A percentile compares a stretch with the other conserved stretches of the same genome.
Evolutionary conservation across 2,797 vertebrate genomes (phyloP).

Genomic region (Smutsia temminckii): DNA sequence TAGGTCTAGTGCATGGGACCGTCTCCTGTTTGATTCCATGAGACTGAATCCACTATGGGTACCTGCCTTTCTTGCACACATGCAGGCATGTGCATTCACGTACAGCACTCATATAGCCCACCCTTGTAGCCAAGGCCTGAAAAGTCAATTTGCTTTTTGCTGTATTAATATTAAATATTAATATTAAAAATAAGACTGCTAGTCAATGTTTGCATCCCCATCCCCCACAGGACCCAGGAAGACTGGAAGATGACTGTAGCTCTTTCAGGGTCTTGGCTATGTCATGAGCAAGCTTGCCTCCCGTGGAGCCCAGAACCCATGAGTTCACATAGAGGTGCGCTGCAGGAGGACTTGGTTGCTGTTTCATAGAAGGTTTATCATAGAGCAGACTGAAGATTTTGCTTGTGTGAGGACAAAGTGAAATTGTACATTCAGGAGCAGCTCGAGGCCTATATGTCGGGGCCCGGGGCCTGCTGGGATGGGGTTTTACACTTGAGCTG

Average conservation of each 20-base stretch:
- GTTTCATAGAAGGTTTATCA: neutral
- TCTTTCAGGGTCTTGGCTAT: neutral
- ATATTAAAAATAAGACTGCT: neutral
- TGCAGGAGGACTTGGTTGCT: neutral
- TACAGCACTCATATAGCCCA: accelerated
- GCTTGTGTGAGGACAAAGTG: neutral
- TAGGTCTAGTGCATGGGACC: neutral
- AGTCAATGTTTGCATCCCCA: neutral
- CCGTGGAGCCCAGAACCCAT: accelerated
- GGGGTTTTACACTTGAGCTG: constrained; percentile 87
- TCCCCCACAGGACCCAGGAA: neutral
- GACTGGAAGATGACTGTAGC: neutral
- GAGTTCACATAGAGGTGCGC: neutral
- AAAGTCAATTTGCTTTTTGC: neutral
- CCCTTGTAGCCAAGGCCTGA: neutral
- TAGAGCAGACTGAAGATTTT: neutral
- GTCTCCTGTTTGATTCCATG: neutral
- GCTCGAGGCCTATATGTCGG: constrained; percentile 60
- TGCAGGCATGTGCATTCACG: neutral
- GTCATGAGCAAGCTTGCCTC: no score
- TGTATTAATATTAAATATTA: neutral
- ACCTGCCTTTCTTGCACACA: neutral
- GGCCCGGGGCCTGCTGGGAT: constrained; percentile 88
- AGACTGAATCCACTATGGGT: neutral
- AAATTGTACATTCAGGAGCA: constrained; percentile 52